These are phyloP conservation scores for Spea bombifrons DNA, from an alignment of 2,113 vertebrate species.

Conservation along the genomic window DNA sequence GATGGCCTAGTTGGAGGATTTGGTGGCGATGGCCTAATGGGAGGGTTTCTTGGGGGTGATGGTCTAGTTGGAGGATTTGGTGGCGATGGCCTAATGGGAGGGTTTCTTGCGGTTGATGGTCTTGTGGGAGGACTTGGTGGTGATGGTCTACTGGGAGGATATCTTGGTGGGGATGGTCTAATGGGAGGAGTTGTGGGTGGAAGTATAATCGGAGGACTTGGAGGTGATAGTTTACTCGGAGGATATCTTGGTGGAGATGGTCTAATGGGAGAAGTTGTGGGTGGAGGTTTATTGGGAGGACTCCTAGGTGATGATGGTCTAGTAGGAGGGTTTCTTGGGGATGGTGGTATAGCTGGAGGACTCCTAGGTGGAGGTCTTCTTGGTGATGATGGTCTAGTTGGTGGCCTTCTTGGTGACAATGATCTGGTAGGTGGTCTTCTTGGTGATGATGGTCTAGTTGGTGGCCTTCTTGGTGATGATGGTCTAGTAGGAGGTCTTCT, in stretches of 20 bases:
- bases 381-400: not conserved
- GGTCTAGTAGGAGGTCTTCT: slow-evolving; percentile 47
- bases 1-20: not conserved
- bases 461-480: slow-evolving; percentile 25
- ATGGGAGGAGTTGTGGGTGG: not conserved
- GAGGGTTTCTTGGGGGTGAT: not conserved
- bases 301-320: not conserved
- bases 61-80: not conserved
- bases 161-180: not conserved
- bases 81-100: not conserved
- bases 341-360: not conserved
- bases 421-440: not conserved
- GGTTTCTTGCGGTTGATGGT: not conserved
- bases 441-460: not conserved
- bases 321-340: not conserved
- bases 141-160: not conserved
- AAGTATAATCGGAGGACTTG: not conserved
- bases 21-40: not conserved
- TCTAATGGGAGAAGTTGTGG: not conserved
- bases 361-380: not conserved
- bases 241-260: not conserved
- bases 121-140: not conserved
- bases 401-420: not conserved
- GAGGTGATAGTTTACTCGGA: not conserved
- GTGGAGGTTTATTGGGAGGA: not conserved